These are phyloP conservation scores for Protosalanx chinensis DNA, from an alignment of 2,797 vertebrate species.

Conservation along the genomic window DNA sequence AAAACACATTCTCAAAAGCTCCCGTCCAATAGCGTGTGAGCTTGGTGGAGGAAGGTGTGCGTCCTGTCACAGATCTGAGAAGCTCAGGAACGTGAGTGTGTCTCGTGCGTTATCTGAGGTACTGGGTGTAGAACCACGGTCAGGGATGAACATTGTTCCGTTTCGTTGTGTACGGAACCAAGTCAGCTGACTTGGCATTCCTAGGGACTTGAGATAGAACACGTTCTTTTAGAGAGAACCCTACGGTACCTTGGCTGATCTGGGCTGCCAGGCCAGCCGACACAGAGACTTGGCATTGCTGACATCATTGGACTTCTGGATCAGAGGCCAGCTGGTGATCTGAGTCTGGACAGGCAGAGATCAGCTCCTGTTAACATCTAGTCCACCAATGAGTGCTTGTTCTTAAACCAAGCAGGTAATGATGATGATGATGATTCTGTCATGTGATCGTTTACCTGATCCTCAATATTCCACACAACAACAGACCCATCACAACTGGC, in stretches of 20 bases:
- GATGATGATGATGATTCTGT: no score
- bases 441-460: constrained; percentile 77
- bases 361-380: background rate
- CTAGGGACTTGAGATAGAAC: no score
- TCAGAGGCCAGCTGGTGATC: constrained; percentile 78
- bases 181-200: no score
- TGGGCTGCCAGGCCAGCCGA: constrained; percentile 88
- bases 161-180: no score
- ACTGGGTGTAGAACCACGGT: no score
- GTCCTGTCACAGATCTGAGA: no score
- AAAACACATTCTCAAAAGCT: no score
- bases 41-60: no score
- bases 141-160: no score
- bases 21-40: no score
- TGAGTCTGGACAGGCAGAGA: constrained; percentile 70
- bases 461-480: constrained; percentile 86
- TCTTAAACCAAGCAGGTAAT: background rate
- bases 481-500: constrained; percentile 94
- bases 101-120: no score
- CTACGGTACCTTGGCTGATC: constrained; percentile 75
- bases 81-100: no score
- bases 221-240: background rate
- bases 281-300: constrained; percentile 89
- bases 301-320: constrained; percentile 88
- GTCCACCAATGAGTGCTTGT: background rate